These are phyloP conservation scores for Spheniscus mendiculus DNA, from an alignment of 2,113 vertebrate species.

Conservation along the genomic window DNA sequence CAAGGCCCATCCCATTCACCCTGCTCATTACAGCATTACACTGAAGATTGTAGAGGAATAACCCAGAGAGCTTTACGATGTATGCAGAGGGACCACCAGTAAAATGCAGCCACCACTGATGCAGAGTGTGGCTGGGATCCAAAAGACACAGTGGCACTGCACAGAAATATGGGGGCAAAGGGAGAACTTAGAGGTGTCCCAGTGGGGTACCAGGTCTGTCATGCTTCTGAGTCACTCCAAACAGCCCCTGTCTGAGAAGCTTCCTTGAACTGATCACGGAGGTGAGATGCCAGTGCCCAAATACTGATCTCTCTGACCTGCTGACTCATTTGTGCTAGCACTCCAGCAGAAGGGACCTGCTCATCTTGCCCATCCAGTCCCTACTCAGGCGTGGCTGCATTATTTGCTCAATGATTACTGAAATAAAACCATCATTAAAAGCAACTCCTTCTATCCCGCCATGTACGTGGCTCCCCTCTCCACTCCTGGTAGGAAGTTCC, in stretches of 20 bases:
- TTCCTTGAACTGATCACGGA: background rate
- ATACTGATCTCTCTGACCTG: background rate
- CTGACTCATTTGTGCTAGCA: background rate
- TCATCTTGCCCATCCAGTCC: slow-evolving; percentile 4
- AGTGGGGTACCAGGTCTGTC: background rate
- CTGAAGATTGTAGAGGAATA: fast-evolving
- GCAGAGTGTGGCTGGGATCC: background rate
- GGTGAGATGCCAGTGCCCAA: background rate
- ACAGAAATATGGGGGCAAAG: fast-evolving
- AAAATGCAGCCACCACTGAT: background rate
- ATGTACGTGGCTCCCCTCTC: background rate
- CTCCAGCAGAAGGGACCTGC: background rate
- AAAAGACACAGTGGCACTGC: background rate
- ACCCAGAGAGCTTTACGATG: background rate
- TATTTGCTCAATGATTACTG: background rate
- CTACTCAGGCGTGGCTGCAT: background rate
- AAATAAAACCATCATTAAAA: background rate
- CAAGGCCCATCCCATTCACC: background rate
- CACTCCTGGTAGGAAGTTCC: background rate
- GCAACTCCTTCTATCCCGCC: background rate
- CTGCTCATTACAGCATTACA: background rate
- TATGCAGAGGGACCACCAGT: background rate
- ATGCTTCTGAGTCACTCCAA: background rate
- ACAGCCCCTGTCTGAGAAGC: background rate
- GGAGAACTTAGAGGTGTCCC: background rate